A percentile compares a stretch with the other conserved stretches of the same genome.
Evolutionary conservation across 2,888 invertebrate genomes (phyloP).

Genomic region (Archips crataeganus): DNA sequence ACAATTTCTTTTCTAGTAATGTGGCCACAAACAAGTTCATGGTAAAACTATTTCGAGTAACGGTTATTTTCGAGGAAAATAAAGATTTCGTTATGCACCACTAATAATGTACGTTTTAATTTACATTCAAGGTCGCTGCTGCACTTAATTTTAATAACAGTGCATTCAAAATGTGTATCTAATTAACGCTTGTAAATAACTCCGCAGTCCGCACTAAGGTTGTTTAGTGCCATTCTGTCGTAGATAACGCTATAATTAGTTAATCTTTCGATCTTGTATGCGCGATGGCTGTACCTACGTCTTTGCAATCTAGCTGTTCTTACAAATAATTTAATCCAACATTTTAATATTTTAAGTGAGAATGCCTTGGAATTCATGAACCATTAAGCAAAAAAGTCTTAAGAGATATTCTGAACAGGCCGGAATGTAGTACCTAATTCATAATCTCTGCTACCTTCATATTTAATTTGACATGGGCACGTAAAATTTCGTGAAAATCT

Average conservation of each 20-base stretch:
- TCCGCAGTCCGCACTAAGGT: slow-evolving; percentile 34
- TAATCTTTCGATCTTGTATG: slow-evolving; percentile 34
- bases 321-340: slow-evolving; percentile 12
- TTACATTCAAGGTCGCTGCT: slow-evolving; percentile 18
- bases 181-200: slow-evolving; percentile 33
- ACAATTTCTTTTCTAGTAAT: not conserved
- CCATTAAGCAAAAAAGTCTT: not conserved
- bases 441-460: slow-evolving; percentile 25
- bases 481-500: slow-evolving; percentile 16
- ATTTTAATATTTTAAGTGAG: slow-evolving; percentile 5
- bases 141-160: slow-evolving; percentile 27
- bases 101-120: slow-evolving; percentile 6
- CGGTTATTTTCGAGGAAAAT: not conserved
- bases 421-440: not conserved
- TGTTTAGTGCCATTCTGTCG: slow-evolving; percentile 39
- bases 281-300: slow-evolving; percentile 11
- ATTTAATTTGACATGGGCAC: slow-evolving; percentile 29
- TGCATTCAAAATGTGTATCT: slow-evolving; percentile 24
- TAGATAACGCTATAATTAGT: slow-evolving; percentile 39
- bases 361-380: not conserved
- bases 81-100: not conserved
- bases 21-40: slow-evolving; percentile 5
- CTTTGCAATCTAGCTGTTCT: slow-evolving; percentile 26
- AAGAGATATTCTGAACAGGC: not conserved
- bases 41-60: not conserved